Conservation (phyloP, 2,113 vertebrate genomes). For the Spermophilus dauricus region DNA sequence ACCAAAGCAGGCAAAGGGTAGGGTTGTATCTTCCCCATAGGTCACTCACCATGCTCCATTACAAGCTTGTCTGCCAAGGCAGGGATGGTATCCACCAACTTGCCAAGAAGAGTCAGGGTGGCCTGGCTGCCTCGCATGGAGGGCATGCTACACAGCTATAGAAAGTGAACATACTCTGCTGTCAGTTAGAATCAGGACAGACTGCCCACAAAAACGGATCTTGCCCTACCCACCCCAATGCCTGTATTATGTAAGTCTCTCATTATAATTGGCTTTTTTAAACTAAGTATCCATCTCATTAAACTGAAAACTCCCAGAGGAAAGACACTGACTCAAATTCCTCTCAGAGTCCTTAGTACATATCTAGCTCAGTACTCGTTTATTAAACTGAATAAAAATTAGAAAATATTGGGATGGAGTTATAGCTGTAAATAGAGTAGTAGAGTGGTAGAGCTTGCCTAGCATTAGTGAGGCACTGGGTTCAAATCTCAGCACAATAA, state of each 20-base stretch:
- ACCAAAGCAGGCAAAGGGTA: not conserved
- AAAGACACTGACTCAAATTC: not conserved
- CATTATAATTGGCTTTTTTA: not conserved
- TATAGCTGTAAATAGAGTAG: not conserved
- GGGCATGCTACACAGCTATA: constrained; percentile 83
- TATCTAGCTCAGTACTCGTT: not conserved
- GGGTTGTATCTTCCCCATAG: not conserved
- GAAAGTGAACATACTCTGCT: not conserved
- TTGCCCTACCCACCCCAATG: not conserved
- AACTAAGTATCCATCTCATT: not conserved
- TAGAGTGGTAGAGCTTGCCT: not conserved
- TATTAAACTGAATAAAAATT: constrained; percentile 41
- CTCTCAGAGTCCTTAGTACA: not conserved
- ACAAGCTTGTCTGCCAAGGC: constrained; percentile 89
- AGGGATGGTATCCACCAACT: constrained; percentile 92
- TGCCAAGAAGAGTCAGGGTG: constrained; percentile 93
- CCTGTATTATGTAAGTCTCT: not conserved
- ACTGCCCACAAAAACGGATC: not conserved
- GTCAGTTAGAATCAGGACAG: not conserved
- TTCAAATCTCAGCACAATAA: not conserved
- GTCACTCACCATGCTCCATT: constrained; percentile 91
- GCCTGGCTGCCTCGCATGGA: constrained; percentile 89
- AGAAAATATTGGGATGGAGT: not conserved
- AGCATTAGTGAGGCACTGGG: not conserved
- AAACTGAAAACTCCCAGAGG: not conserved